Base-by-base conservation (phyloP, 2,888 invertebrate species). In the Plebejus melissa region DNA sequence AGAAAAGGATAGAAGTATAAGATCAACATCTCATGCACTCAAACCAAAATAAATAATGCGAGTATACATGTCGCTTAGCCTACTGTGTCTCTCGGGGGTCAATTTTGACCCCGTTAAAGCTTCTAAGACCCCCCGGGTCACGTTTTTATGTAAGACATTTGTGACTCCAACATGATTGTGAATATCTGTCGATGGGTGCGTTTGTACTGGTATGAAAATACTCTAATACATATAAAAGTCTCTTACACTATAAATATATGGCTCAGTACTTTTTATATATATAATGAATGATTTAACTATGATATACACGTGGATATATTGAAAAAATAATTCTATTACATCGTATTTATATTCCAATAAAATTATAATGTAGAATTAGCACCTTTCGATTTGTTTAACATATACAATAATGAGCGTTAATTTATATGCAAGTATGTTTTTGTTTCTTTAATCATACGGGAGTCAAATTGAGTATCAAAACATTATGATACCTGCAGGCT, bases 81-180 rank as follows among this genome's bases (percentile, higher is more conserved):
- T 71, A 71, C 22, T 9, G n/a, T 70, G 70, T 71, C 28, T 41
- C 71, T 22, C 71, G 11, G 22, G 71, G 71, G 46, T 28, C 11
- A 22, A 4, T 71, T n/a, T 32, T 32, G 32, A 32, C 32, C 54
- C 54, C 32, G 28, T 32, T 50, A 72, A 50, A 28, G 13, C 41
- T 50, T 41, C 28, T 71, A 71, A 71, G 71, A 71, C 41, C 22
- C 22, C 70, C 22, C 5, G 41, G 41, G 22, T 46, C n/a, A 13
- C 54, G 70, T 79, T 81, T 79, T 77, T 79, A 83, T 84, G 83
- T 87, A 87, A 84, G 87, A 88, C 88, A 87, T 81, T 90, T 91
- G 90, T 91, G 91, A 91, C 90, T 88, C 90, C 89, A 81, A 83
- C 83, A 84, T 85, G 83, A 84, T 84, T 86, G 83, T 90, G 89